phyloP scores from a whole-genome alignment of 2,888 invertebrate species.

The Cerceris rybyensis region DNA sequence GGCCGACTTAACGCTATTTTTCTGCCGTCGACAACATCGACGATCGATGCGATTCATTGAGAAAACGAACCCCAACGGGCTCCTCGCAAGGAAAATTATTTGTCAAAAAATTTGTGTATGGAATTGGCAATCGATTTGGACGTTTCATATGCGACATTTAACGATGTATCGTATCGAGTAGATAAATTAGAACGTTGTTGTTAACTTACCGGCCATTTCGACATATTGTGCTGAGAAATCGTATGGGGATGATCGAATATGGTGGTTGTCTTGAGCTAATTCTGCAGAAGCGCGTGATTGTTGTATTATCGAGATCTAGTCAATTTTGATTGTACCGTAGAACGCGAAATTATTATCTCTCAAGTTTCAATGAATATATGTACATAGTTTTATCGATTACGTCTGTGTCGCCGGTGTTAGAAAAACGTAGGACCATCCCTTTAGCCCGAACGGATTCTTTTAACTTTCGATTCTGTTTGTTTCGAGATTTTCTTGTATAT shows the following conservation, averaged over 20 bases:
- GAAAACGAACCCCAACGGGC: too few relatives aligned
- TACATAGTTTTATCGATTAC: conserved; percentile 21
- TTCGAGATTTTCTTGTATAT: too few relatives aligned
- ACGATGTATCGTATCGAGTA: not conserved
- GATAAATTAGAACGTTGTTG: conserved; percentile 2
- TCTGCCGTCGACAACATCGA: conserved; percentile 21
- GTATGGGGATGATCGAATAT: not conserved
- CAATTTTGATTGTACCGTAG: conserved; percentile 25
- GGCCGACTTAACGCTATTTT: conserved; percentile 66
- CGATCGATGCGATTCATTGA: conserved; percentile 12
- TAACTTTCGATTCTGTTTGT: not conserved
- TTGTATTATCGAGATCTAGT: conserved; percentile 28
- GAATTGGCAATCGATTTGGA: not conserved
- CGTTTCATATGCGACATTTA: not conserved
- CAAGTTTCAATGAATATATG: conserved; percentile 11
- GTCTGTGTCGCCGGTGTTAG: not conserved
- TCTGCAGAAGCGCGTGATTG: not conserved
- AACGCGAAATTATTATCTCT: not conserved
- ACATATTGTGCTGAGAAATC: not conserved
- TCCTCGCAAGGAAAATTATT: too few relatives aligned
- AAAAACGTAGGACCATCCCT: not conserved
- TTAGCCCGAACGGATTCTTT: not conserved
- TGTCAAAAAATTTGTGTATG: not conserved
- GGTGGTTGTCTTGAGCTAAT: not conserved
- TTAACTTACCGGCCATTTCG: not conserved